Base-by-base conservation (phyloP, 2,888 invertebrate genomes). In the Lepidocyrtoides sp. region DNA sequence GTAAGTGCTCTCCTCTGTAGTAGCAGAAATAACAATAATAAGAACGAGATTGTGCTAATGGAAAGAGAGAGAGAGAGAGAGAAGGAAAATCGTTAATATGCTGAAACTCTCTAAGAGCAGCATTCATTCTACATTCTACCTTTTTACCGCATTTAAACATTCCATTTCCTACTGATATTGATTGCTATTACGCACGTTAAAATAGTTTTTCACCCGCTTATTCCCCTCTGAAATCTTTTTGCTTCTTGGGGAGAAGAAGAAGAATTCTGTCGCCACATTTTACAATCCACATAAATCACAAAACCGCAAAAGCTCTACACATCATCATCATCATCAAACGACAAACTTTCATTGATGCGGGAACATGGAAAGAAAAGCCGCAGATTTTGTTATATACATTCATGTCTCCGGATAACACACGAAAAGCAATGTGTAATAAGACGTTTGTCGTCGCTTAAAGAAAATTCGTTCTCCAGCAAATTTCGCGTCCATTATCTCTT, bases 261-360 rank as follows among this genome's bases (percentile, higher is more conserved):
- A 60, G 63, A 5, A 10, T 12, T n/a, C 54, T 79, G 82, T 82
- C 82, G 17, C 60, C 82, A 23, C 20, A 12, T 20, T 60, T 83
- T 83, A 48, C 48, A 63, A 14, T 29, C 32, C 48, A 20, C 48
- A 66, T 83, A 83, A 83, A 83, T 83, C 83, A 83, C 41, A 23
- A 48, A 83, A 83, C 83, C 83, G 66, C 66, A 63, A 14, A 51
- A 8, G 10, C 17, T 17, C 63, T n/a, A n/a, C n/a, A n/a, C n/a
- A n/a, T n/a, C n/a, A n/a, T n/a, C n/a, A n/a, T n/a, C n/a, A n/a
- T 32, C 63, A 66, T 66, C 66, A 83, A 66, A 66, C 57, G 82
- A 41, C 23, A 63, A n/a, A 10, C 44, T 75, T 66, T 66, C 66
- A 66, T 17, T 66, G 66, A 14, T 63, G 17, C 12, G 44, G 44